phyloP scores from a whole-genome alignment of 1,140 invertebrate genomes.

The Rhopalosiphum padi region DNA sequence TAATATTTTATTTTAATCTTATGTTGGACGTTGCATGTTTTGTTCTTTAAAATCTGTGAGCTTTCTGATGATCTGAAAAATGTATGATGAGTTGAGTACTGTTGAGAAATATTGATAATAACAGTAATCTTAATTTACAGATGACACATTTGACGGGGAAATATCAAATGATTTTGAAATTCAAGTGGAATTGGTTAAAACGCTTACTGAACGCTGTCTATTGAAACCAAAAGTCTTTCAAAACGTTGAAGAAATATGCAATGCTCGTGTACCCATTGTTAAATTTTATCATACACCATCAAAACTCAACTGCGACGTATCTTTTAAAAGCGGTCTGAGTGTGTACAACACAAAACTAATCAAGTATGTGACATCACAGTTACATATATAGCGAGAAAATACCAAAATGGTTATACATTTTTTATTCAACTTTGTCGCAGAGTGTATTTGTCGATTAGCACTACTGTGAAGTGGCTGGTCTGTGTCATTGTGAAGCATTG shows the following conservation, averaged over 20 bases:
- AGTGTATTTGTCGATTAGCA: not conserved
- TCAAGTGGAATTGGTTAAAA: not conserved
- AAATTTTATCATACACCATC: constrained; percentile 38
- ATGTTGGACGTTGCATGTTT: not conserved
- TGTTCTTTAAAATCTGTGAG: not conserved
- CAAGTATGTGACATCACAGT: not conserved
- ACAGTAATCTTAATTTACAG: not conserved
- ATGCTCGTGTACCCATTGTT: constrained; percentile 18
- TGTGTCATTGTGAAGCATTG: constrained; percentile 29
- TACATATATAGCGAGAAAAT: not conserved
- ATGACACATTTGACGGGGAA: not conserved
- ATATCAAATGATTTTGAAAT: not conserved
- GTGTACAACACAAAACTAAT: constrained; percentile 6
- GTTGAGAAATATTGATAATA: not conserved
- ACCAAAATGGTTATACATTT: not conserved
- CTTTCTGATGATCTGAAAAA: not conserved
- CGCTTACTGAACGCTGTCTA: not conserved
- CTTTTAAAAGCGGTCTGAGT: constrained; percentile 35
- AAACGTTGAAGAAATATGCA: not conserved
- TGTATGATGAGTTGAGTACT: not conserved
- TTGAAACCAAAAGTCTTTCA: not conserved
- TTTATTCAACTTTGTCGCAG: not conserved
- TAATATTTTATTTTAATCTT: too few relatives aligned
- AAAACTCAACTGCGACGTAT: constrained; percentile 6
- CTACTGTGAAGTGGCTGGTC: not conserved